A percentile compares a stretch with the other conserved stretches of the same genome.
phyloP scores from a whole-genome alignment of 2,113 vertebrate genomes.

The Mus pahari region DNA sequence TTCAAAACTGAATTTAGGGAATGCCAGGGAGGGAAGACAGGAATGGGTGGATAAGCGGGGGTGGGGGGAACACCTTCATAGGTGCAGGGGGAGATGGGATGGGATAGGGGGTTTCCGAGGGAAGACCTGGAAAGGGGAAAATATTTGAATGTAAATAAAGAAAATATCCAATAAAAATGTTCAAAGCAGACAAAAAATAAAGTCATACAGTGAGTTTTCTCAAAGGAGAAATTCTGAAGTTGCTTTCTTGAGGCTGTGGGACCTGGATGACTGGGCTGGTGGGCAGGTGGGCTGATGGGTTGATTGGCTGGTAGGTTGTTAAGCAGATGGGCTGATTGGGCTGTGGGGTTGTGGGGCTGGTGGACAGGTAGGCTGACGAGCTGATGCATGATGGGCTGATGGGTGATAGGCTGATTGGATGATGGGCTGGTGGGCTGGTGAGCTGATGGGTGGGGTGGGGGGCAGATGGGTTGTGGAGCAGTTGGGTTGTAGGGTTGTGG shows the following conservation, averaged over 20 bases:
- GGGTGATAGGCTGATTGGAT: neutral
- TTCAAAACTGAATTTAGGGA: neutral
- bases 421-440: neutral
- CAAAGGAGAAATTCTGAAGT: neutral
- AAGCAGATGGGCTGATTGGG: neutral
- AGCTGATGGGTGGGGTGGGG: too few species aligned
- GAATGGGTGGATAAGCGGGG: too few species aligned
- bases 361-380: neutral
- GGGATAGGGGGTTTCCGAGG: too few species aligned
- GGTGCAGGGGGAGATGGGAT: too few species aligned
- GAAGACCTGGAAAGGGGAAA: too few species aligned
- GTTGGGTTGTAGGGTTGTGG: neutral
- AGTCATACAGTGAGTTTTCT: neutral
- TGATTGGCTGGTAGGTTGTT: neutral
- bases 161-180: too few species aligned
- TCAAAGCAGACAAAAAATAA: too few species aligned
- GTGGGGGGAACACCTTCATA: too few species aligned
- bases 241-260: neutral
- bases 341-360: neutral
- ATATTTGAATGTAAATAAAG: too few species aligned
- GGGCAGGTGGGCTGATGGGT: neutral
- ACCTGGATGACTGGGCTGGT: neutral
- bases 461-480: neutral
- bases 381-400: fast-evolving
- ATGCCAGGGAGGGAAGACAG: too few species aligned